Evolutionary conservation across 1,140 invertebrate genomes (phyloP).

Genomic region (Hetaerina americana): DNA sequence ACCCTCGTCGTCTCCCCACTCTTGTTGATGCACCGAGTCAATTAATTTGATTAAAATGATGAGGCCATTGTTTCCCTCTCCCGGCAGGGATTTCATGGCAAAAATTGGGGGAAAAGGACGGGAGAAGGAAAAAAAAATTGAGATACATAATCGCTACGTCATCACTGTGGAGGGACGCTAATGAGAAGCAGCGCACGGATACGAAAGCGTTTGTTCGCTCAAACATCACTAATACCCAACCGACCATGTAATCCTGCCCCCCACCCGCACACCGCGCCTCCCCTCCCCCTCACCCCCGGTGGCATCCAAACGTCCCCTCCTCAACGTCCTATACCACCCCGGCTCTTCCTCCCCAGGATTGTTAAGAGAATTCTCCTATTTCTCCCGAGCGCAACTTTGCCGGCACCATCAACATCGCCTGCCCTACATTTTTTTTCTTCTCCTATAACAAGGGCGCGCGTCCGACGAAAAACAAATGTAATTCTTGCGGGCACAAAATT

Average conservation of each 20-base stretch:
- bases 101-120: background rate
- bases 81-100: background rate
- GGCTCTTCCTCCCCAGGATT: too few species aligned
- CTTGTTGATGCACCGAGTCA: background rate
- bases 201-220: background rate
- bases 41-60: background rate
- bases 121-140: too few species aligned
- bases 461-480: too few species aligned
- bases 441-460: too few species aligned
- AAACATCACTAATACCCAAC: background rate
- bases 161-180: background rate
- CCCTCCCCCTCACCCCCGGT: background rate
- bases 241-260: background rate
- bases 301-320: too few species aligned
- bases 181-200: background rate
- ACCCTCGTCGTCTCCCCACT: background rate
- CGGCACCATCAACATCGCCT: too few species aligned
- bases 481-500: too few species aligned
- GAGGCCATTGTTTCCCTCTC: background rate
- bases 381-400: too few species aligned
- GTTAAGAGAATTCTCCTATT: too few species aligned
- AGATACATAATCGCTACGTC: background rate
- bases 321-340: too few species aligned
- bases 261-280: background rate
- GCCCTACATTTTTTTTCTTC: too few species aligned